phyloP scores from a whole-genome alignment of 2,797 vertebrate species.

The Xenops minutus region DNA sequence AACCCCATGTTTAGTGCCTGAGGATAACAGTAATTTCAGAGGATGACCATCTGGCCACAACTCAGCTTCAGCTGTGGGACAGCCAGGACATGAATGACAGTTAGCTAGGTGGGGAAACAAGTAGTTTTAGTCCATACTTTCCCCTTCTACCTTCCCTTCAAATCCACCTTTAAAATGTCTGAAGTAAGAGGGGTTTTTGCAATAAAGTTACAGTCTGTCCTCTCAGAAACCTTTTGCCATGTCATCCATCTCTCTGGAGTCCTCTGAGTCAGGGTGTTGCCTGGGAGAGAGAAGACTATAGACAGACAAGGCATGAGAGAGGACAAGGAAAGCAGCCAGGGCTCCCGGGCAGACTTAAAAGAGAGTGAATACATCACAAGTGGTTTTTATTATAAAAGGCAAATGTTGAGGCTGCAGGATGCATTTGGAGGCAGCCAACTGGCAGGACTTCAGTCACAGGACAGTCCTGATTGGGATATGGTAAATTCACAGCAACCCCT shows the following conservation, averaged over 20 bases:
- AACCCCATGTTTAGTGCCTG: not conserved
- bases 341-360: constrained; percentile 53
- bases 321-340: constrained; percentile 20
- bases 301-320: not conserved
- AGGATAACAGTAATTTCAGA: not conserved
- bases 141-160: not conserved
- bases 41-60: not conserved
- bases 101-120: not conserved
- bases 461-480: constrained; percentile 10
- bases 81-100: not conserved
- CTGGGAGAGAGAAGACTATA: not conserved
- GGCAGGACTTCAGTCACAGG: constrained; percentile 55
- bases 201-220: not conserved
- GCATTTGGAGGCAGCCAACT: constrained; percentile 32
- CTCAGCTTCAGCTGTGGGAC: not conserved
- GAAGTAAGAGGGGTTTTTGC: not conserved
- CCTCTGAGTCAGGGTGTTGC: not conserved
- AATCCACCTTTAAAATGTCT: not conserved
- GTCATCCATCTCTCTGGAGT: not conserved
- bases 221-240: not conserved
- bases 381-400: constrained; percentile 54
- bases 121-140: not conserved
- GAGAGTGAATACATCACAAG: constrained; percentile 46
- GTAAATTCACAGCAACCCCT: constrained; percentile 42
- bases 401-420: constrained; percentile 47